Evolutionary conservation across 2,113 vertebrate genomes (phyloP).

Genomic region (Macrotus californicus): DNA sequence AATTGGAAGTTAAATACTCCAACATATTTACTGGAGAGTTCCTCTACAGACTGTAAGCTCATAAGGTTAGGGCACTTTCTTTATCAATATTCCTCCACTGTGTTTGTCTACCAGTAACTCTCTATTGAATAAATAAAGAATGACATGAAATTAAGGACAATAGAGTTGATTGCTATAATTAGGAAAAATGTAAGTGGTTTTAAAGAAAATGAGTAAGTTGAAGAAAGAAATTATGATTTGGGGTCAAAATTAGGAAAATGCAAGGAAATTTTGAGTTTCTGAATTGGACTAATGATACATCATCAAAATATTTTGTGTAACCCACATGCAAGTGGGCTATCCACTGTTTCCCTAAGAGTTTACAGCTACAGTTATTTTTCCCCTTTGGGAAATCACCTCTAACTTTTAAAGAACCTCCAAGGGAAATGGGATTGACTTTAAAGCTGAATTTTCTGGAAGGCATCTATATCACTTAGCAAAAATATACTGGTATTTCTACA

Average conservation of each 20-base stretch:
- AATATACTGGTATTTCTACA: background rate
- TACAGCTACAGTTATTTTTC: background rate
- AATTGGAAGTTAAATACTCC: background rate
- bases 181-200: background rate
- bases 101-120: background rate
- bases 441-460: conserved; percentile 33
- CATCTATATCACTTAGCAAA: conserved; percentile 34
- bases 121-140: conserved; percentile 8
- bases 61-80: background rate
- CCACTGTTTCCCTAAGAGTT: background rate
- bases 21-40: background rate
- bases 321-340: background rate
- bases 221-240: conserved; percentile 7
- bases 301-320: background rate
- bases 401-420: conserved; percentile 42
- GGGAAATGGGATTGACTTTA: background rate
- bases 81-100: background rate
- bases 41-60: background rate
- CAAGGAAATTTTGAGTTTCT: background rate
- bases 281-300: background rate
- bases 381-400: conserved; percentile 40
- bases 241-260: background rate
- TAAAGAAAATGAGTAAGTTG: background rate
- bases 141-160: background rate
- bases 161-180: background rate